Percentiles rank a stretch among this genome's conserved stretches.
Conservation (phyloP, 2,888 invertebrate genomes). For the Eupsilia transversa region DNA sequence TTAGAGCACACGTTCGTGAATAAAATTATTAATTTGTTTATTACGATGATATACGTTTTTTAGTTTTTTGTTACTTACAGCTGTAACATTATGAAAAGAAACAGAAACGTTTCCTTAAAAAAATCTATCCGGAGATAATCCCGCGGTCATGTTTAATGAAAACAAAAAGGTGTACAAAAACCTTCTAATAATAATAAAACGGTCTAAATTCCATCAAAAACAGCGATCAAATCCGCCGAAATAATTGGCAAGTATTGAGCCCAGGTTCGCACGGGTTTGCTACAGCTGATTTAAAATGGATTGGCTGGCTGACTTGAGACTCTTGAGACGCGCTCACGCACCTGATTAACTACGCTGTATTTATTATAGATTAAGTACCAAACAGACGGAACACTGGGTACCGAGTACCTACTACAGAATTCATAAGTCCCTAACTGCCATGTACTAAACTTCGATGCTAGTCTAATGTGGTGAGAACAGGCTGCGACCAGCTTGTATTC, state of each 20-base stretch:
- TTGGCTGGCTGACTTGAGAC: no score
- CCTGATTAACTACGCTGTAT: conserved; percentile 55
- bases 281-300: conserved; percentile 61
- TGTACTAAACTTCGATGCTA: conserved; percentile 44
- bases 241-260: conserved; percentile 54
- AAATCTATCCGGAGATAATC: background rate
- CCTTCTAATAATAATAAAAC: conserved; percentile 31
- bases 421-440: conserved; percentile 30
- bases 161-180: conserved; percentile 22
- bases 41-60: background rate
- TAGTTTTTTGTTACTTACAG: background rate
- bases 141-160: conserved; percentile 5
- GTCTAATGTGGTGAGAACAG: conserved; percentile 24
- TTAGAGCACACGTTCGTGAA: background rate
- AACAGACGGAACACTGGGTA: conserved; percentile 40
- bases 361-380: conserved; percentile 49
- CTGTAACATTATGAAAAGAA: background rate
- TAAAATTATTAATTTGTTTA: background rate
- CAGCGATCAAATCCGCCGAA: conserved; percentile 29
- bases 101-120: background rate
- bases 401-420: conserved; percentile 34
- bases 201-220: conserved; percentile 40
- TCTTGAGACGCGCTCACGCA: conserved; percentile 38
- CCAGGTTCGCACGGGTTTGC: no score
- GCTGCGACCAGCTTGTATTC: conserved; percentile 19